Evolutionary conservation across 2,797 vertebrate species (phyloP), one percentile per base, ranked within the genome.

Genomic region (Thaleichthys pacificus): DNA sequence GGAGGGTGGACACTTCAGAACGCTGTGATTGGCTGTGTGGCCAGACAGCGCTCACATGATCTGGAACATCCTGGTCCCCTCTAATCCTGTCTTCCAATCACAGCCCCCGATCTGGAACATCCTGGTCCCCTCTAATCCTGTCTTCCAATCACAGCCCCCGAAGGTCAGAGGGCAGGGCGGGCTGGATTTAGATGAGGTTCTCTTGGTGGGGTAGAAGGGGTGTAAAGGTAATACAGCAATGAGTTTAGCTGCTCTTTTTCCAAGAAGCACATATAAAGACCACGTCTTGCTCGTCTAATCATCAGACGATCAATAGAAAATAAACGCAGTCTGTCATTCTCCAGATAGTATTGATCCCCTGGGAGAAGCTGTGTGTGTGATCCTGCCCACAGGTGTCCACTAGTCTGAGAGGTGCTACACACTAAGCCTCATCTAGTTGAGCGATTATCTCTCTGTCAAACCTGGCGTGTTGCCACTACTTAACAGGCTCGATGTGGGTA

Each of bases 121-220:
- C 72, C 68, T 80, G 66, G 77, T 77, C 75, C 66, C 32, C 35
- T 57, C 58, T 71, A 71, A 77, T 71, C 66, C 73, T 35, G 49
- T 21, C 61, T 67, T 38, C 78, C 73, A 9, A 56, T 69, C 28
- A 71, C 73, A 11, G 14, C 32, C 69, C 65, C 72, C 26, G n/a
- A 38, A 63, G 65, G 62, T 75, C 70, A 75, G 56, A 75, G 75
- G 79, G 74, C 57, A n/a, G 57, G n/a, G 57, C 57, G 60, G 28
- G 63, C 68, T 70, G 61, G 15, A 49, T 70, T 62, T 62, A 19
- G 69, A 62, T 63, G 60, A n/a, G n/a, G 51, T 70, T 60, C 69
- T 47, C 69, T 62, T 70, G 47, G 3, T 14, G 42, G 5, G 3
- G 32, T 35, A 8, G 32, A 35, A 35, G 32, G 8, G 8, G 32